phyloP scores from a whole-genome alignment of 2,888 invertebrate genomes.

The Dendrolimus pini region DNA sequence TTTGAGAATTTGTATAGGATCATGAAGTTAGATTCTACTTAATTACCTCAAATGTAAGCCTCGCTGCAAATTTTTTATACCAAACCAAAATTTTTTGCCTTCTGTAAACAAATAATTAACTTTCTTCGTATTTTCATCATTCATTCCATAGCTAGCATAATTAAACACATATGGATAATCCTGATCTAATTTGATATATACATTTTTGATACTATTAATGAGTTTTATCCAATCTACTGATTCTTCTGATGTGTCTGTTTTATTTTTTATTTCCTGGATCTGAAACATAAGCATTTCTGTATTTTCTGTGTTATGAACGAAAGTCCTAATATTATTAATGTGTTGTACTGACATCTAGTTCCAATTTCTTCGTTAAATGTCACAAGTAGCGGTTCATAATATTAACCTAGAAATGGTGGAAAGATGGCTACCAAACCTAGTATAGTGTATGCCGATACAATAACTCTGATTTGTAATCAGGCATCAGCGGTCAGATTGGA shows the following conservation, averaged over 20 bases:
- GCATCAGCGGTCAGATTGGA: too few relatives aligned
- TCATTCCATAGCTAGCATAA: constrained; percentile 47
- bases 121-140: constrained; percentile 18
- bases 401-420: too few relatives aligned
- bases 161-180: constrained; percentile 59
- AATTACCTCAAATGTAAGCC: constrained; percentile 47
- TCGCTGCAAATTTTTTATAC: constrained; percentile 31
- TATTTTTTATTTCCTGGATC: constrained; percentile 32
- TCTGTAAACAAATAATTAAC: constrained; percentile 24
- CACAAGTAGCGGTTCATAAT: too few relatives aligned
- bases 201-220: constrained; percentile 41
- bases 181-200: constrained; percentile 41
- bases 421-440: too few relatives aligned
- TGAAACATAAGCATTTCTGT: constrained; percentile 12
- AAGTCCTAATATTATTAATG: too few relatives aligned
- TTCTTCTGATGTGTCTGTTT: constrained; percentile 25
- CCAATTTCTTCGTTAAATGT: too few relatives aligned
- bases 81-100: constrained; percentile 52
- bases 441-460: too few relatives aligned
- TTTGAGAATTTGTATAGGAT: too few relatives aligned
- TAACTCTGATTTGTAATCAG: too few relatives aligned
- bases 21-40: too few relatives aligned
- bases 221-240: constrained; percentile 51
- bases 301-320: neutral
- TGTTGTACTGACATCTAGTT: too few relatives aligned